phyloP scores from a whole-genome alignment of 2,888 invertebrate species.

The Nemapogon koenigi region DNA sequence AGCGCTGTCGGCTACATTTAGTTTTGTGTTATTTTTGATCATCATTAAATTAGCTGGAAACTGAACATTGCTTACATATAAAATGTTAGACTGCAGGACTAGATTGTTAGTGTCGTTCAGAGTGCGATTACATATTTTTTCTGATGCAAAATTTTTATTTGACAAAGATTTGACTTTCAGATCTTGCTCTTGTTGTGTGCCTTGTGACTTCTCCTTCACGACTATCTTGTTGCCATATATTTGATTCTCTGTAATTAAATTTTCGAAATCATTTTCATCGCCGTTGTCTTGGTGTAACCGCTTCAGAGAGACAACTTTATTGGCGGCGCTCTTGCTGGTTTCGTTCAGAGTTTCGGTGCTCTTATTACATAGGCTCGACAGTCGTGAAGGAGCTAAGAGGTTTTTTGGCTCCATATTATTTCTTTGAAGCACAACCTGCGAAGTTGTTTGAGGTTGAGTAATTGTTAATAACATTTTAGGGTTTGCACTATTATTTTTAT shows the following conservation, averaged over 20 bases:
- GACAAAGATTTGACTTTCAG: slow-evolving; percentile 28
- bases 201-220: slow-evolving; percentile 60
- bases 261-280: slow-evolving; percentile 61
- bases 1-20: slow-evolving; percentile 26
- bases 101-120: slow-evolving; percentile 38
- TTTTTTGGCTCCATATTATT: slow-evolving; percentile 50
- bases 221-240: slow-evolving; percentile 63
- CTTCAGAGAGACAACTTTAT: slow-evolving; percentile 55
- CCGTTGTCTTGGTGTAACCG: slow-evolving; percentile 53
- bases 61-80: slow-evolving; percentile 52
- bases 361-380: slow-evolving; percentile 45
- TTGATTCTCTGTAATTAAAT: slow-evolving; percentile 61
- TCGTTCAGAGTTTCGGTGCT: slow-evolving; percentile 45
- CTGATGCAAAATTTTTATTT: not conserved
- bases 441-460: slow-evolving; percentile 35
- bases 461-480: slow-evolving; percentile 47
- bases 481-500: slow-evolving; percentile 33
- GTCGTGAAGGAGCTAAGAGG: slow-evolving; percentile 57
- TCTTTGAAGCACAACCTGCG: slow-evolving; percentile 41
- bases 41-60: slow-evolving; percentile 54
- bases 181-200: slow-evolving; percentile 45
- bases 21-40: slow-evolving; percentile 42
- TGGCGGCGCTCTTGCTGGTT: slow-evolving; percentile 29
- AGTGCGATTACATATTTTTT: slow-evolving; percentile 24
- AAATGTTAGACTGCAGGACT: slow-evolving; percentile 47